Evolutionary conservation across 1,140 invertebrate species (phyloP).

Genomic region (Riptortus pedestris): DNA sequence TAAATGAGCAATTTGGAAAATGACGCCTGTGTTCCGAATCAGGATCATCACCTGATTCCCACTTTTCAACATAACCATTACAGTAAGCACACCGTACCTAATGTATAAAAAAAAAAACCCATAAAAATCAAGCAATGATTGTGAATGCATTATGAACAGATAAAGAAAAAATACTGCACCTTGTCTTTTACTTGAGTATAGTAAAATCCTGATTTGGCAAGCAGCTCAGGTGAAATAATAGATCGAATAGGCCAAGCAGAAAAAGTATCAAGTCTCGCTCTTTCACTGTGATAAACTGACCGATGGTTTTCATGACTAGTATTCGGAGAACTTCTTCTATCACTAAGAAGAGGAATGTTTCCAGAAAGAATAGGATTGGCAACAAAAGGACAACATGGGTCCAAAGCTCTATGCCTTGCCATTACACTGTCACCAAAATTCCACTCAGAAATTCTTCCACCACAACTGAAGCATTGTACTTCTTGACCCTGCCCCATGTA

Average conservation of each 20-base stretch:
- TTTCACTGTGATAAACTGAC: conserved; percentile 35
- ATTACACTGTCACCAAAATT: conserved; percentile 62
- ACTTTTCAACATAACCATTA: conserved; percentile 56
- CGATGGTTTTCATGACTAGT: conserved; percentile 4
- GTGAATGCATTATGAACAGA: background rate
- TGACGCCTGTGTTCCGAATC: conserved; percentile 59
- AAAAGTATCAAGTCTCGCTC: conserved; percentile 47
- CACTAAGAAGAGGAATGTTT: conserved; percentile 46
- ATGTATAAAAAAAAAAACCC: background rate
- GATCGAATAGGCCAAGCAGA: conserved; percentile 50
- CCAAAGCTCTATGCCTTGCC: conserved; percentile 38
- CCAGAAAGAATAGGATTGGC: conserved; percentile 48
- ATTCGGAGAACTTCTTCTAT: conserved; percentile 23
- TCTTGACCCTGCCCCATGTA: conserved; percentile 54
- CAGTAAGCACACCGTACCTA: conserved; percentile 77
- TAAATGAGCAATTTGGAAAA: conserved; percentile 52
- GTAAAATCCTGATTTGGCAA: conserved; percentile 76
- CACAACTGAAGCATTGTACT: conserved; percentile 66
- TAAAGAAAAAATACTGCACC: conserved; percentile 34
- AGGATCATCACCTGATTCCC: conserved; percentile 62
- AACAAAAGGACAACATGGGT: conserved; percentile 62
- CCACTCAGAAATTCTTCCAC: conserved; percentile 59
- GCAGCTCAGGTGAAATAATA: conserved; percentile 50
- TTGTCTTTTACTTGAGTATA: conserved; percentile 49
- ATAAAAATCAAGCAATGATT: conserved; percentile 1